Evolutionary conservation across 2,113 vertebrate species (phyloP).

Genomic region (Microtus pennsylvanicus): DNA sequence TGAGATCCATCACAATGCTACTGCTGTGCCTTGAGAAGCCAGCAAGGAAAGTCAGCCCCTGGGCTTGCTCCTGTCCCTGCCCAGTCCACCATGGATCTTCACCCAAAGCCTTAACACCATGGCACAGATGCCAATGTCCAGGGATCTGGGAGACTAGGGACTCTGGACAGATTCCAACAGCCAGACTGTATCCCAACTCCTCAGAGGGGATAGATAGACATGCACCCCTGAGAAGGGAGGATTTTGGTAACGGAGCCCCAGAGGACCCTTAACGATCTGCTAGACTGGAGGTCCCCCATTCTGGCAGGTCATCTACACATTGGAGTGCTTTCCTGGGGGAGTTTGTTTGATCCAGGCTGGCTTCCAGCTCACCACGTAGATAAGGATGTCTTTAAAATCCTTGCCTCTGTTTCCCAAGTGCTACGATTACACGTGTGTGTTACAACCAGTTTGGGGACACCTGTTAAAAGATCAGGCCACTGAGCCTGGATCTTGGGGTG

Average conservation of each 20-base stretch:
- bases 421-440: background rate
- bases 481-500: background rate
- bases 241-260: background rate
- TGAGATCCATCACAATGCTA: slow-evolving; percentile 54
- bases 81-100: background rate
- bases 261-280: background rate
- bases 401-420: background rate
- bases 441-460: background rate
- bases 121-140: background rate
- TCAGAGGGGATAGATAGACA: background rate
- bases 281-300: rapidly evolving
- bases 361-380: background rate
- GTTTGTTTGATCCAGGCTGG: background rate
- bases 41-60: background rate
- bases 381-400: background rate
- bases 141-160: background rate
- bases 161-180: background rate
- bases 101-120: background rate
- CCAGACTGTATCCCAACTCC: background rate
- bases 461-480: background rate
- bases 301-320: background rate
- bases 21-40: background rate
- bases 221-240: background rate
- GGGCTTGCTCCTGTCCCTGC: background rate
- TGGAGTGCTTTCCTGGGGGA: background rate